These are phyloP conservation scores for Astur gentilis DNA, from an alignment of 2,113 vertebrate genomes.

Conservation along the genomic window DNA sequence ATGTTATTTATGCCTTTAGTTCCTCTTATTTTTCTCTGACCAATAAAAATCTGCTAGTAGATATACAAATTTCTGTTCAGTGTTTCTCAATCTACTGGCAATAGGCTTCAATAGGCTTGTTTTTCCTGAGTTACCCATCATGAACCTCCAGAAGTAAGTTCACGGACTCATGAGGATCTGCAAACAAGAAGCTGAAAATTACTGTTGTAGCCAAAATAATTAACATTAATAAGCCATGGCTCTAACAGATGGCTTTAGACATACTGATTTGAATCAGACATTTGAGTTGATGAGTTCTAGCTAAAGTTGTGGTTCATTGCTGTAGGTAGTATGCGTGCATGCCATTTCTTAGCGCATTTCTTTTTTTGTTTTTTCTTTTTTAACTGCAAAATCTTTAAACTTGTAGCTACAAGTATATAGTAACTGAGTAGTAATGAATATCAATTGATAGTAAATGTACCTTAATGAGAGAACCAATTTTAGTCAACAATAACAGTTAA, in stretches of 20 bases:
- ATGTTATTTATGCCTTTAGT: conserved; percentile 52
- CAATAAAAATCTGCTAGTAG: conserved; percentile 22
- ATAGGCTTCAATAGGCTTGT: background rate
- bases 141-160: conserved; percentile 2
- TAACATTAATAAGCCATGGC: conserved; percentile 19
- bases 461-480: background rate
- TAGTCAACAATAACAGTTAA: background rate
- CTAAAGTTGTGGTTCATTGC: conserved; percentile 5
- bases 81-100: background rate
- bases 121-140: background rate
- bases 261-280: conserved; percentile 8
- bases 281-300: conserved; percentile 36
- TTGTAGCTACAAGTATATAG: background rate
- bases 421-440: background rate
- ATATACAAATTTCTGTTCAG: background rate
- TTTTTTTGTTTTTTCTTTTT: background rate
- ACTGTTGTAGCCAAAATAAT: conserved; percentile 29
- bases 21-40: background rate
- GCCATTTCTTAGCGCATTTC: background rate
- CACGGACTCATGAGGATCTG: background rate
- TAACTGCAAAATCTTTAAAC: background rate
- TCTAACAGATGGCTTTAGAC: conserved; percentile 27
- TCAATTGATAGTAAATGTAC: background rate
- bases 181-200: background rate
- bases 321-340: background rate